These are phyloP conservation scores for Centroberyx gerrardi DNA, from an alignment of 2,797 vertebrate species.

Conservation along the genomic window DNA sequence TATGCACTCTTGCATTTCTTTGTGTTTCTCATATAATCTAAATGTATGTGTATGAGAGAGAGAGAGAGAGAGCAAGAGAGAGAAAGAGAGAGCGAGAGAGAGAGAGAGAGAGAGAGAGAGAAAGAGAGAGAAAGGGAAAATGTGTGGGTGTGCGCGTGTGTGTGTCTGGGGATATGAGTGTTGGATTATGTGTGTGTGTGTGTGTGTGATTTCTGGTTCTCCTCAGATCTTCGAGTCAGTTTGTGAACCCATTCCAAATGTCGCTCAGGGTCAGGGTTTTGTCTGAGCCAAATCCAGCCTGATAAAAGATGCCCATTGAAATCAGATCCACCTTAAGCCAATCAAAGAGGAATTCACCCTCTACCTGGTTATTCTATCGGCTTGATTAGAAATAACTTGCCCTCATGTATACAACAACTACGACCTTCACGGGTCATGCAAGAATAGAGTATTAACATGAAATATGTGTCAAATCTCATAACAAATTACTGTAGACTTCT, in stretches of 20 bases:
- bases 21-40: conserved; percentile 33
- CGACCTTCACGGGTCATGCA: conserved; percentile 70
- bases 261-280: conserved; percentile 78
- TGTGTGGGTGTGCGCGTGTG: neutral
- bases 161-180: neutral
- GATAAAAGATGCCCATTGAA: conserved; percentile 87
- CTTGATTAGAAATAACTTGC: conserved; percentile 83
- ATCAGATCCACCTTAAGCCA: conserved; percentile 83
- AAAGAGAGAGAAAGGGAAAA: neutral
- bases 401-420: conserved; percentile 65
- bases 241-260: conserved; percentile 87
- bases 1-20: neutral
- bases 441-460: neutral
- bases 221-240: conserved; percentile 82
- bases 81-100: neutral
- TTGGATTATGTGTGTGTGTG: neutral
- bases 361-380: conserved; percentile 75
- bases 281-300: conserved; percentile 81
- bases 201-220: conserved; percentile 68
- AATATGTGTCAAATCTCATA: neutral
- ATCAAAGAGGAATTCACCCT: conserved; percentile 81
- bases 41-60: conserved; percentile 4
- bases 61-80: conserved; percentile 1
- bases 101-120: neutral
- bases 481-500: neutral